phyloP scores from a whole-genome alignment of 2,888 invertebrate genomes.

The Oxytorus armatus region DNA sequence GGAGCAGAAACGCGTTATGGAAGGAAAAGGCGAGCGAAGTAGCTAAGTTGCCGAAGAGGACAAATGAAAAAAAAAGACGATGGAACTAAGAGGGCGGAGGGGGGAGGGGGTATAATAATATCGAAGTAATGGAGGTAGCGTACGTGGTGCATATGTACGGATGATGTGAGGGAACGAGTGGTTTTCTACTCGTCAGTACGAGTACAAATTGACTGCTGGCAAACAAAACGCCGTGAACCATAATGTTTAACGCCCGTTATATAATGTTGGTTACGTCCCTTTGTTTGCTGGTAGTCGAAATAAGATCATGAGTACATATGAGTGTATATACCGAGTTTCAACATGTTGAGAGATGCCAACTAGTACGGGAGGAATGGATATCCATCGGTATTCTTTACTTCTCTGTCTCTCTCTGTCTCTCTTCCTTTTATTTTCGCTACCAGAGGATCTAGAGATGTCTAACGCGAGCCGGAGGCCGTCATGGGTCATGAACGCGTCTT shows the following conservation, averaged over 20 bases:
- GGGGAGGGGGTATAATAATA: conserved; percentile 76
- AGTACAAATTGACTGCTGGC: conserved; percentile 11
- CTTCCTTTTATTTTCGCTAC: conserved; percentile 39
- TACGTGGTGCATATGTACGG: conserved; percentile 72
- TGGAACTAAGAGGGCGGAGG: conserved; percentile 2
- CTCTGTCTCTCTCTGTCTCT: conserved; percentile 47
- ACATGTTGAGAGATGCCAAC: conserved; percentile 43
- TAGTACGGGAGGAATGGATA: conserved; percentile 49
- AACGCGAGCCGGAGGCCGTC: conserved; percentile 72
- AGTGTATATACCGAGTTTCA: neutral
- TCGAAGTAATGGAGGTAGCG: conserved; percentile 79
- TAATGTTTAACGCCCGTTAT: neutral
- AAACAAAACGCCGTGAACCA: neutral
- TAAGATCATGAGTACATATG: neutral
- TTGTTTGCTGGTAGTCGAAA: neutral
- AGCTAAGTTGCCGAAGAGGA: conserved; percentile 25
- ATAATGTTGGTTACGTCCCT: neutral
- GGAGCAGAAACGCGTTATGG: conserved; percentile 31
- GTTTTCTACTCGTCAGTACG: conserved; percentile 50
- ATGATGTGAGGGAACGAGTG: conserved; percentile 67
- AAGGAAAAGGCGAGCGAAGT: conserved; percentile 42
- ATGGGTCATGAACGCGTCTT: conserved; percentile 72
- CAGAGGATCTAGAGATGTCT: conserved; percentile 44
- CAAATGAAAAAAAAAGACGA: conserved; percentile 21
- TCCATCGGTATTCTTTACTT: conserved; percentile 44